Evolutionary conservation across 2,888 invertebrate genomes (phyloP).

Genomic region (Cynaeus angustus): DNA sequence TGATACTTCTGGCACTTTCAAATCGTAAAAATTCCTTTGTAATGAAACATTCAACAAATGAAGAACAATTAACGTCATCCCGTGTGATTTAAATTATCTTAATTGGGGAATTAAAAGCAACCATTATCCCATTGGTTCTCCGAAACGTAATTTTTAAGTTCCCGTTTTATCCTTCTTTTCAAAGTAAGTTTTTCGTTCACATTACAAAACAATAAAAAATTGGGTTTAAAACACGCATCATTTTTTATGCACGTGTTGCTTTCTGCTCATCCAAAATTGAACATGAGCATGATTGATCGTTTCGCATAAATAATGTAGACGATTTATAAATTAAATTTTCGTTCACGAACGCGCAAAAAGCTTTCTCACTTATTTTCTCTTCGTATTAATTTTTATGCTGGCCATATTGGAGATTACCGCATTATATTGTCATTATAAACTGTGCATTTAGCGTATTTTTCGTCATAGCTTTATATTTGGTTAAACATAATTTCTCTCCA

Average conservation of each 20-base stretch:
- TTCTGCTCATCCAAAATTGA: neutral
- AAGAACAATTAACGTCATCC: too few relatives aligned
- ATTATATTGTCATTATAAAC: neutral
- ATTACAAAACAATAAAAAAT: neutral
- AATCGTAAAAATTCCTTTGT: neutral
- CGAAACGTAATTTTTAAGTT: neutral
- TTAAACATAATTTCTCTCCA: neutral
- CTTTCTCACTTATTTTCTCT: too few relatives aligned
- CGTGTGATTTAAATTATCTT: neutral
- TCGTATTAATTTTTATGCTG: too few relatives aligned
- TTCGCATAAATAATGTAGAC: neutral
- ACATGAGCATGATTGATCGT: conserved; percentile 1
- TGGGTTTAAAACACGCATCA: neutral
- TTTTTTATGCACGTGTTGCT: conserved; percentile 4
- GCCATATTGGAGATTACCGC: too few relatives aligned
- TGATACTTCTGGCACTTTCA: conserved; percentile 2
- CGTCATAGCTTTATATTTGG: neutral
- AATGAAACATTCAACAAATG: neutral
- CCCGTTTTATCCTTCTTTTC: neutral
- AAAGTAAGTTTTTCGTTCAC: neutral
- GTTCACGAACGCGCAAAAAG: too few relatives aligned
- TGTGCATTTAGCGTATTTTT: neutral
- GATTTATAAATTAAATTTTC: neutral
- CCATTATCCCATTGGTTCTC: neutral
- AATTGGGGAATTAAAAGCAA: neutral